phyloP scores from a whole-genome alignment of 2,888 invertebrate genomes.

The Drosophila prostipennis region DNA sequence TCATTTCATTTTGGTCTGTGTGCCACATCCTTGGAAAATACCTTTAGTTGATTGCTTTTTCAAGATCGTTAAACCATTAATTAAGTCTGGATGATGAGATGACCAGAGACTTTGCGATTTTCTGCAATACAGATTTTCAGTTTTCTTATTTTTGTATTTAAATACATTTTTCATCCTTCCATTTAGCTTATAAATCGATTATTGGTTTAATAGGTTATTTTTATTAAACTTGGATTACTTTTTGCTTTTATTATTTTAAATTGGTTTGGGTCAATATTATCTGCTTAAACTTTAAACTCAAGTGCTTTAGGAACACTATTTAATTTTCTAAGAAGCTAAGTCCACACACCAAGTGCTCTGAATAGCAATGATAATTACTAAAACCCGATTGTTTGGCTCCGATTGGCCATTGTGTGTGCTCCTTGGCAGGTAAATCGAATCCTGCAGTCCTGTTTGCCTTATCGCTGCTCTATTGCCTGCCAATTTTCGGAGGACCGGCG shows the following conservation, averaged over 20 bases:
- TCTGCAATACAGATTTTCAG: neutral
- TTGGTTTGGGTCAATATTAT: no score
- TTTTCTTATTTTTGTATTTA: neutral
- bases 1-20: slow-evolving; percentile 15
- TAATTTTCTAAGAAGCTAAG: no score
- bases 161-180: neutral
- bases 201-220: no score
- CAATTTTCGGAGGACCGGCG: slow-evolving; percentile 34
- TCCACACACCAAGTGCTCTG: neutral
- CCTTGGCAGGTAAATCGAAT: slow-evolving; percentile 22
- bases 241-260: no score
- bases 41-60: slow-evolving; percentile 35
- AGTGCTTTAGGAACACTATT: no score
- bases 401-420: slow-evolving; percentile 1
- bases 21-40: slow-evolving; percentile 25
- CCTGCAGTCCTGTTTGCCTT: slow-evolving; percentile 23
- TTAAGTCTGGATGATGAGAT: neutral
- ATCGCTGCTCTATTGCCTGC: slow-evolving; percentile 45
- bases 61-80: slow-evolving; percentile 3
- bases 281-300: neutral
- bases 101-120: neutral
- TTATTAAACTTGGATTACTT: no score
- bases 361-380: slow-evolving; percentile 31
- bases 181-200: no score
- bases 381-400: slow-evolving; percentile 8